Percentiles rank a stretch among this genome's conserved stretches.
These are phyloP conservation scores for Prionailurus bengalensis DNA, from an alignment of 2,113 vertebrate genomes.

Conservation along the genomic window DNA sequence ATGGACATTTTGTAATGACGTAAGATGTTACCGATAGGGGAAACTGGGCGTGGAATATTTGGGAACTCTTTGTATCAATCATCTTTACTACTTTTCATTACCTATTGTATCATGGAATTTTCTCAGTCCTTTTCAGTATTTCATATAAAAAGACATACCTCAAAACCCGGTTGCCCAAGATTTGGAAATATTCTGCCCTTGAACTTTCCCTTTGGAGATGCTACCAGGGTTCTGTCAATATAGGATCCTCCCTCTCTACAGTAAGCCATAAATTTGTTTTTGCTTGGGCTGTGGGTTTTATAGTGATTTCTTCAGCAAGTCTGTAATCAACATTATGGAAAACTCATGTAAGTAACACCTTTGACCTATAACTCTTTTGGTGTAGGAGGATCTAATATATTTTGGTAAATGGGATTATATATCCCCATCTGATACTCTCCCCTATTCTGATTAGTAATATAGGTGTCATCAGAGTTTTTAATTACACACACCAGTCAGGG, in stretches of 20 bases:
- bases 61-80: background rate
- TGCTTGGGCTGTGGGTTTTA: background rate
- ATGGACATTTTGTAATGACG: background rate
- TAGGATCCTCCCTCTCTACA: background rate
- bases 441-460: background rate
- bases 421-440: background rate
- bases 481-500: background rate
- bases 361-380: background rate
- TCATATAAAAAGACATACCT: background rate
- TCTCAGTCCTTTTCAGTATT: background rate
- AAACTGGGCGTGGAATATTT: background rate
- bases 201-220: background rate
- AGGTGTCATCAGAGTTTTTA: background rate
- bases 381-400: background rate
- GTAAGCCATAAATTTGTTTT: background rate
- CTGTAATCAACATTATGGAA: background rate
- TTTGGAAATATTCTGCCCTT: conserved; percentile 3
- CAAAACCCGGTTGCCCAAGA: background rate
- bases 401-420: background rate
- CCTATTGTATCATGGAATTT: background rate
- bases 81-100: background rate
- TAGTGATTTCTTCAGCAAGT: background rate
- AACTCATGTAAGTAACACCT: background rate
- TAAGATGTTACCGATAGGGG: background rate
- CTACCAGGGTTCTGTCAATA: background rate